These are phyloP conservation scores for Nanorana parkeri DNA, from an alignment of 2,113 vertebrate genomes.

Conservation along the genomic window DNA sequence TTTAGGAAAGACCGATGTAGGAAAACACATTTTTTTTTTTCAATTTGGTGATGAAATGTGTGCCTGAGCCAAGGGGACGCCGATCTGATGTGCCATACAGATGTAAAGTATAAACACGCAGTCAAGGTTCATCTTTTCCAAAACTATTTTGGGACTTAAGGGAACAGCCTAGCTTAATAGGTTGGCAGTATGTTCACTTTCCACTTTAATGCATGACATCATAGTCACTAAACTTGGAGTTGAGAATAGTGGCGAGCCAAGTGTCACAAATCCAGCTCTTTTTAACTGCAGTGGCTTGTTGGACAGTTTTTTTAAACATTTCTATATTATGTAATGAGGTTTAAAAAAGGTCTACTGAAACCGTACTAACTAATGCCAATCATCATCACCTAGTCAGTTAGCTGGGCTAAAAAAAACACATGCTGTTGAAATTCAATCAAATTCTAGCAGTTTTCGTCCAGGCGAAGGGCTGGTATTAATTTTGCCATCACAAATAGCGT, in stretches of 20 bases:
- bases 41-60: constrained; percentile 29
- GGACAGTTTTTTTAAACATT: not conserved
- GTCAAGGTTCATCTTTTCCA: not conserved
- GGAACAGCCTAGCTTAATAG: constrained; percentile 1
- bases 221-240: not conserved
- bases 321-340: too few species aligned
- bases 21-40: constrained; percentile 30
- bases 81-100: not conserved
- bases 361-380: too few species aligned
- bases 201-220: not conserved
- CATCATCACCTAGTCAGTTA: too few species aligned
- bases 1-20: constrained; percentile 11
- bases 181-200: not conserved
- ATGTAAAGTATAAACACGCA: constrained; percentile 3
- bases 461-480: too few species aligned
- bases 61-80: not conserved
- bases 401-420: too few species aligned
- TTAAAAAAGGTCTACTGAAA: too few species aligned
- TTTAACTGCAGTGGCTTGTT: not conserved
- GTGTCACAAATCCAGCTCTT: not conserved
- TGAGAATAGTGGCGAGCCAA: too few species aligned
- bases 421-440: too few species aligned
- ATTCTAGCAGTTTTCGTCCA: too few species aligned
- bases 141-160: not conserved
- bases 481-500: too few species aligned